These are phyloP conservation scores for Micrastur ruficollis DNA, from an alignment of 2,797 vertebrate genomes.

Conservation along the genomic window DNA sequence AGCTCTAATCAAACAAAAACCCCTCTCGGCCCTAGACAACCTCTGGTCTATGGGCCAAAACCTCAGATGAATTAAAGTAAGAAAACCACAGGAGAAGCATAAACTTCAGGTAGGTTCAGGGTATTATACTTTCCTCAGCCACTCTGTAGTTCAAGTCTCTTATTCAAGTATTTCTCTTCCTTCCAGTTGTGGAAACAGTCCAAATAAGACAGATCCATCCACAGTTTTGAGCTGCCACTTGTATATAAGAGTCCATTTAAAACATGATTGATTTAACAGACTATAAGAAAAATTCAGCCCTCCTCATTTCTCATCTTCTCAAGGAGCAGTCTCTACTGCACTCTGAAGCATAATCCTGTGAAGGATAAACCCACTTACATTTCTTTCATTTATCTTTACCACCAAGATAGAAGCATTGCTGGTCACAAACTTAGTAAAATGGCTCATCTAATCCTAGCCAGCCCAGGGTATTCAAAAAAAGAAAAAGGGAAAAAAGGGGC, in stretches of 20 bases:
- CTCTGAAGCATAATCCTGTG: background rate
- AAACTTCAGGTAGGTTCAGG: background rate
- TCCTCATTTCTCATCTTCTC: slow-evolving; percentile 1
- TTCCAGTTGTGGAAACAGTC: background rate
- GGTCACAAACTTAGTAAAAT: background rate
- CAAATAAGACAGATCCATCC: background rate
- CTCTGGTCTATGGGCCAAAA: background rate
- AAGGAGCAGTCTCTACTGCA: background rate
- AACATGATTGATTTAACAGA: background rate
- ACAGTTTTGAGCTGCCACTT: background rate
- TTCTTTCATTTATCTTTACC: slow-evolving; percentile 4
- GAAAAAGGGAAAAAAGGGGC: rapidly evolving
- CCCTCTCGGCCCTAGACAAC: background rate
- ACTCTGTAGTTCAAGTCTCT: background rate
- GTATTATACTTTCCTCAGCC: background rate
- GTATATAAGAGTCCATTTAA: background rate
- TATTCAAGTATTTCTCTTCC: background rate
- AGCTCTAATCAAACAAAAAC: background rate
- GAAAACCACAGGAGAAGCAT: background rate
- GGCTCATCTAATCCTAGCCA: background rate
- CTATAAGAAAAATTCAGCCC: background rate
- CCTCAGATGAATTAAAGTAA: background rate
- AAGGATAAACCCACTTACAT: background rate
- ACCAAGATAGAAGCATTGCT: background rate
- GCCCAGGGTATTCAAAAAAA: background rate